Evolutionary conservation across 2,113 vertebrate genomes (phyloP), one percentile per base, ranked within the genome.

Genomic region (Indicator maculatus): DNA sequence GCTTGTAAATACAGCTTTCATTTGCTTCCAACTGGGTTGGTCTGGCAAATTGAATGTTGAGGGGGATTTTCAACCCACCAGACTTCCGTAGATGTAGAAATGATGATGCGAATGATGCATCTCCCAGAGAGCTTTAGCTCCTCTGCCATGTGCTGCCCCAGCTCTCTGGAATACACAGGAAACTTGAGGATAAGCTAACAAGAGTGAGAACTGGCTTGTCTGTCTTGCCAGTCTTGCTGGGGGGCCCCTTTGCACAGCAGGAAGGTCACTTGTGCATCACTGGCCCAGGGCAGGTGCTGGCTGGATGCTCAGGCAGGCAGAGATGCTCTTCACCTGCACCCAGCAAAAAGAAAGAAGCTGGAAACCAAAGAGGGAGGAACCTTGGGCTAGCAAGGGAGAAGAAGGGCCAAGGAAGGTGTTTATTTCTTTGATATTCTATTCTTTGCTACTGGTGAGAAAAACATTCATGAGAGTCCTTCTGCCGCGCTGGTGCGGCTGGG

Each of bases 401-500:
- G n/a, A 71, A 31, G 10, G 36, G n/a, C 23, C 23, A 53, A 44
- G 8, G 11, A 81, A 8, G 2, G 5, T 65, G 16, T 69, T 77
- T 47, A 26, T 66, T 89, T 82, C 9, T 61, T 78, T 84, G 5
- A 19, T 65, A 70, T n/a, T 83, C 50, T 75, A 23, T 55, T 55
- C 30, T 66, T 72, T 71, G 11, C 26, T 92, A 3, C 41, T 83
- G 16, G 26, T 69, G 31, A 83, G 73, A 78, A 84, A 82, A 93
- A 15, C 5, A 8, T 85, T 52, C 4, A 17, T 9, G 12, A 74
- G 73, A 92, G 38, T 56, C 21, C 33, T 85, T 78, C 59, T 78
- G 56, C n/a, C 0, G 2, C 0, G 0, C 60, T 47, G 21, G 20
- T 88, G 59, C 61, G 88, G 41, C 39, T 1, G 3, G 15, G 26